Base-by-base conservation (phyloP, 2,797 vertebrate genomes). In the Falco berigora region DNA sequence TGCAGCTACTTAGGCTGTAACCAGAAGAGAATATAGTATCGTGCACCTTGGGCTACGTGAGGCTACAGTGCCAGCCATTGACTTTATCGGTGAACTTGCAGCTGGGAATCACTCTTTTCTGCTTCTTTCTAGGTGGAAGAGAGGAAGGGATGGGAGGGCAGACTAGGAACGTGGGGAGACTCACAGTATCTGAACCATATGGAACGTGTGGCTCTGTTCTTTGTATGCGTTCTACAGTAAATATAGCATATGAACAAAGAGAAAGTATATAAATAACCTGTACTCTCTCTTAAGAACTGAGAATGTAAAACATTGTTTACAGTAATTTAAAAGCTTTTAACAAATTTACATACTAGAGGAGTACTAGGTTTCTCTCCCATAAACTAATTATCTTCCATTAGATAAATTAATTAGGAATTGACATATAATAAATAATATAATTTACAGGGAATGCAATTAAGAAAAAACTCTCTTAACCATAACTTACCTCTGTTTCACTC, bases 1-100 rank as follows among this genome's bases (percentile, higher is more conserved):
- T 94, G 83, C 52, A 91, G 76, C 63, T 88, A 88, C 78, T 90
- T 56, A 92, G 90, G n/a, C 63, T 92, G 87, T 86, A 95, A 94
- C 69, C 90, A 62, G 61, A 62, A 66, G 30, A 92, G 72, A 93
- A 87, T 79, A 89, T 38, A 81, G 74, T 78, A 87, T 85, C 58
- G 66, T 25, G 14, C 59, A 47, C 89, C 80, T 80, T 3, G 1
- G 82, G 80, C 61, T 91, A 78, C 74, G 79, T 19, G 71, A 96
- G 90, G 38, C 36, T 58, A 67, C 63, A 62, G 53, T 40, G 44
- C 34, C 72, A 88, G 67, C 50, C 53, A 40, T 34, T 89, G 86
- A 84, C 84, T 91, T 90, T 68, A 59, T 68, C 58, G 83, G 84
- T 68, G 79, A 92, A 84, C 38, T 36, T 88, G 78, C 11, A 46